Evolutionary conservation across 2,797 vertebrate species (phyloP).

Genomic region (Crocodylus rhombifer): DNA sequence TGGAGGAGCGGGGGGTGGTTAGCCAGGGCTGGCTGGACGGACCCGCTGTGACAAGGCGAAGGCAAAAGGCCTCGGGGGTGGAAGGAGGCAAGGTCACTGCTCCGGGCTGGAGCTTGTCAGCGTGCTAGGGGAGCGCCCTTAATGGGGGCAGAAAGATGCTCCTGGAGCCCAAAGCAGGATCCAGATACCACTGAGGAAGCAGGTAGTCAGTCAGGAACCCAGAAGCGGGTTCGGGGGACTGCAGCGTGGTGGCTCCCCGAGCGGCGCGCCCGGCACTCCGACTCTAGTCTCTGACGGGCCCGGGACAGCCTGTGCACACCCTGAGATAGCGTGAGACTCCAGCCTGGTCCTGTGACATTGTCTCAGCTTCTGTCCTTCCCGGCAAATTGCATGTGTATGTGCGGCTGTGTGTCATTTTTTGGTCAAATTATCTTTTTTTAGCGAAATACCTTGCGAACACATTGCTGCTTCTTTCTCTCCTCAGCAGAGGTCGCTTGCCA

Average conservation of each 20-base stretch:
- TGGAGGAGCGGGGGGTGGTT: neutral
- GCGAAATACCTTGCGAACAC: neutral
- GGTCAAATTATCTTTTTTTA: constrained; percentile 15
- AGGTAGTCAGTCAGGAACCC: accelerated
- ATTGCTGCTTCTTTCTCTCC: constrained; percentile 58
- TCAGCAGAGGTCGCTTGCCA: constrained; percentile 72
- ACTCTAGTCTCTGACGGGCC: accelerated
- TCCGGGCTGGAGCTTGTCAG: neutral
- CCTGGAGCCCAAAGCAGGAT: accelerated
- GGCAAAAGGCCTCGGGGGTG: neutral
- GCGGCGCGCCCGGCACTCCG: accelerated
- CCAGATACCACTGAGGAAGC: accelerated
- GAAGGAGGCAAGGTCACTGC: accelerated
- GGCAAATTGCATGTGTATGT: neutral
- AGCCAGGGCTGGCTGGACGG: neutral
- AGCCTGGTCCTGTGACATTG: neutral
- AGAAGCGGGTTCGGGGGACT: neutral
- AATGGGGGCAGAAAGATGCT: neutral
- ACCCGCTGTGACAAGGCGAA: neutral
- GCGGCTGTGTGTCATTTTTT: neutral
- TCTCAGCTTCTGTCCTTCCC: accelerated
- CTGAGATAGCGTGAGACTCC: accelerated
- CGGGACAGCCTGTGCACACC: accelerated
- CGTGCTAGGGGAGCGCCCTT: accelerated
- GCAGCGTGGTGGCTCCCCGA: neutral